Percentiles rank a stretch among this genome's conserved stretches.
Conservation (phyloP, 1,140 invertebrate genomes). For the Ceratina calcarata region DNA sequence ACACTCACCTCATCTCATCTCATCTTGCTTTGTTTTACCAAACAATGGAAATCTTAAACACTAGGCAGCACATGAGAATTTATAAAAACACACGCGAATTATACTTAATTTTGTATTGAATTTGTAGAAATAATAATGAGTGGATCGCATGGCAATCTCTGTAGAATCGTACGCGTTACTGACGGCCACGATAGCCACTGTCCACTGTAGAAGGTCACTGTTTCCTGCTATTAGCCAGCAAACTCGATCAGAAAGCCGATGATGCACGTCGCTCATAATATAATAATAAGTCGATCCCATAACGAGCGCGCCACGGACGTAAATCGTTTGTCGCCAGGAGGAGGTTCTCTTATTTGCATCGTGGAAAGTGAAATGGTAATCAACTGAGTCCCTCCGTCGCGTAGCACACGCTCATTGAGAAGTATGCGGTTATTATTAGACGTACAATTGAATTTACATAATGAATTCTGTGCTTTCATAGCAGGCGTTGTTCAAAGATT, state of each 20-base stretch:
- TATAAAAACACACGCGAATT: too few relatives aligned
- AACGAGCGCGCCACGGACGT: too few relatives aligned
- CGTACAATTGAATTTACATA: conserved; percentile 14
- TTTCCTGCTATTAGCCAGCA: conserved; percentile 46
- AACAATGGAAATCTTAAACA: too few relatives aligned
- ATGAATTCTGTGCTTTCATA: conserved; percentile 14
- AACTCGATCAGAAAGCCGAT: conserved; percentile 47
- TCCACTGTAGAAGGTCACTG: conserved; percentile 40
- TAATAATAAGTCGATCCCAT: conserved; percentile 47
- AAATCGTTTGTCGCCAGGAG: conserved; percentile 9
- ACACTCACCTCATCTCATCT: too few relatives aligned
- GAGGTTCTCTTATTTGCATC: conserved; percentile 23
- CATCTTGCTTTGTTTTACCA: too few relatives aligned
- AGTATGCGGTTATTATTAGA: conserved; percentile 11
- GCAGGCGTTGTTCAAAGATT: too few relatives aligned
- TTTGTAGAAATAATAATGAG: background rate
- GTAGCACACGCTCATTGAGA: conserved; percentile 31
- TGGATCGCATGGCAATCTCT: background rate
- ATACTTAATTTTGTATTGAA: too few relatives aligned
- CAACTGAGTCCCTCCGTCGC: conserved; percentile 1
- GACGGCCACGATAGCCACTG: background rate
- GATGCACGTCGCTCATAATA: conserved; percentile 41
- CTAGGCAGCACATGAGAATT: too few relatives aligned
- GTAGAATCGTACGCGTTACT: conserved; percentile 30
- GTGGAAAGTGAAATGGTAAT: conserved; percentile 43